These are phyloP conservation scores for Sitobion miscanthi DNA, from an alignment of 1,140 invertebrate species.

Conservation along the genomic window DNA sequence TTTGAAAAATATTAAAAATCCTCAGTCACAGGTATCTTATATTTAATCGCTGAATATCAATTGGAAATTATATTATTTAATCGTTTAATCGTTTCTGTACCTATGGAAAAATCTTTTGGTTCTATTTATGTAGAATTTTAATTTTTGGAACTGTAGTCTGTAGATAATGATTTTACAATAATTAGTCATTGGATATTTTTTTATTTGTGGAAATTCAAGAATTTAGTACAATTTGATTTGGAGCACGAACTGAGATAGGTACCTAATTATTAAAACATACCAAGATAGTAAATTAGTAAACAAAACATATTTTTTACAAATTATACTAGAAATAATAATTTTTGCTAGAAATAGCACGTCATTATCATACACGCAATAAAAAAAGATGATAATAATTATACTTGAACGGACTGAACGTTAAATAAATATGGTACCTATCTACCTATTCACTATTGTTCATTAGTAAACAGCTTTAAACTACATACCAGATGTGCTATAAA, in stretches of 20 bases:
- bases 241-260: neutral
- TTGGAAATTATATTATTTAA: too few species aligned
- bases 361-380: neutral
- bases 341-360: neutral
- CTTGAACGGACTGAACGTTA: neutral
- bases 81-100: too few species aligned
- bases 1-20: too few species aligned
- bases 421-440: neutral
- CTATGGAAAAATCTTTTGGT: too few species aligned
- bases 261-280: neutral
- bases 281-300: neutral
- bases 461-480: neutral
- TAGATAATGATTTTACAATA: neutral
- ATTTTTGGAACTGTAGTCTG: too few species aligned
- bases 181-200: neutral
- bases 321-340: neutral
- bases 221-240: neutral
- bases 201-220: too few species aligned
- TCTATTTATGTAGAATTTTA: too few species aligned
- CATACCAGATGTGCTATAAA: too few species aligned
- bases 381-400: too few species aligned
- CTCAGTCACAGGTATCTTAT: too few species aligned
- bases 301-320: neutral
- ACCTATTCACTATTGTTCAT: neutral
- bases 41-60: too few species aligned